These are phyloP conservation scores for Pterophyllum scalare DNA, from an alignment of 2,113 vertebrate species.

Conservation along the genomic window DNA sequence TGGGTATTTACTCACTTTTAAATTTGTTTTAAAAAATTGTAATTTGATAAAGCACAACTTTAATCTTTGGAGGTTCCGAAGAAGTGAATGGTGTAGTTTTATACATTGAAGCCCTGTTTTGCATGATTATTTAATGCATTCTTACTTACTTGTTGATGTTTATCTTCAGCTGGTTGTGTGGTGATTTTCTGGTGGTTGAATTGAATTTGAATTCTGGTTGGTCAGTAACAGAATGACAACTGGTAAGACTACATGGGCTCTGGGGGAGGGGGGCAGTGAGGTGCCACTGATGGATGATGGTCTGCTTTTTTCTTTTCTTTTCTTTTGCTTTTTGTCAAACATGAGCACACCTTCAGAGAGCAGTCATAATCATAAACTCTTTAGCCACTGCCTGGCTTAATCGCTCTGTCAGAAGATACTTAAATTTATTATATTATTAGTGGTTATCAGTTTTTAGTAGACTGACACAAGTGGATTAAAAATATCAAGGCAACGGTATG, in stretches of 20 bases:
- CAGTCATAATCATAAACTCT: background rate
- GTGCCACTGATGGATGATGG: background rate
- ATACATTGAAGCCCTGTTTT: background rate
- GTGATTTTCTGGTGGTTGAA: background rate
- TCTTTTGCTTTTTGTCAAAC: background rate
- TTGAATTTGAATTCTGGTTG: background rate
- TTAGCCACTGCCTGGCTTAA: background rate
- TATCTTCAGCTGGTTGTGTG: background rate
- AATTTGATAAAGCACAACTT: background rate
- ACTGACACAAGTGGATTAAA: background rate
- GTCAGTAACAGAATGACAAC: background rate
- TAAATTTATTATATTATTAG: background rate
- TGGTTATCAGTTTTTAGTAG: background rate
- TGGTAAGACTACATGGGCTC: background rate
- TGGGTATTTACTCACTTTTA: background rate
- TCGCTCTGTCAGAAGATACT: background rate
- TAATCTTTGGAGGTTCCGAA: background rate
- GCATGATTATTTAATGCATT: background rate
- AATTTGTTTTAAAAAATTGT: background rate
- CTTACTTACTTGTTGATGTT: background rate
- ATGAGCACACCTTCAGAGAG: background rate
- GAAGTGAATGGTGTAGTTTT: background rate
- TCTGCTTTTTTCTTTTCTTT: conserved; percentile 1
- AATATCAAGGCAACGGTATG: background rate
- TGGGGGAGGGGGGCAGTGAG: background rate